Percentiles rank a stretch among this genome's conserved stretches.
These are phyloP conservation scores for Lochmaea capreae DNA, from an alignment of 2,888 invertebrate genomes.

Conservation along the genomic window DNA sequence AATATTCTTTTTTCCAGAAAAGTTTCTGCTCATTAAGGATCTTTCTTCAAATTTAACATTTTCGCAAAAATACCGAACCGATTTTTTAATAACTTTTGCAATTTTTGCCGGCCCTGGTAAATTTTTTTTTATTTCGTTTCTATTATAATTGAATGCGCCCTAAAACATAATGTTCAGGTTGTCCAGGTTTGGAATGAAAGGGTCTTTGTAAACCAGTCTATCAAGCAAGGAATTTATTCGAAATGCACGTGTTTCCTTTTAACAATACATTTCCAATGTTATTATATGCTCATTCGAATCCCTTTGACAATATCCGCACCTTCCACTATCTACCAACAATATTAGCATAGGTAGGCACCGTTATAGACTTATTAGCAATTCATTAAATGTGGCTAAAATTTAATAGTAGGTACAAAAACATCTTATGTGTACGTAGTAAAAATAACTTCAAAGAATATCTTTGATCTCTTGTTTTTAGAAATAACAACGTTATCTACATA, in stretches of 20 bases:
- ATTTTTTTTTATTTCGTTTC: too few species aligned
- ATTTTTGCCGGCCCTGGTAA: too few species aligned
- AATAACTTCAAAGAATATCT: constrained; percentile 36
- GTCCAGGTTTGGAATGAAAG: too few species aligned
- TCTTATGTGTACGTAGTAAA: constrained; percentile 29
- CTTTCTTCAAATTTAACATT: too few species aligned
- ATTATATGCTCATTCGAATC: not conserved
- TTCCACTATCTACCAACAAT: not conserved
- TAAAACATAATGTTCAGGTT: too few species aligned
- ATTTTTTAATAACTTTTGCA: too few species aligned
- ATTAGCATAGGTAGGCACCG: constrained; percentile 8
- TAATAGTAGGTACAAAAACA: constrained; percentile 21
- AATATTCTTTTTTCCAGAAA: too few species aligned
- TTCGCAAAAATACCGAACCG: too few species aligned
- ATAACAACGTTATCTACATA: constrained; percentile 37
- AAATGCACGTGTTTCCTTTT: not conserved
- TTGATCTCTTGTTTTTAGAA: constrained; percentile 36
- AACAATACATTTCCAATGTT: not conserved
- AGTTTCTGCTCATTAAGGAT: too few species aligned
- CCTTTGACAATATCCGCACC: not conserved
- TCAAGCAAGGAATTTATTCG: not conserved
- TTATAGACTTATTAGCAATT: constrained; percentile 13
- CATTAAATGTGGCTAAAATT: constrained; percentile 21
- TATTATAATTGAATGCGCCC: too few species aligned
- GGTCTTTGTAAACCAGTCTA: too few species aligned